Evolutionary conservation across 1,140 invertebrate species (phyloP), one percentile per base, ranked within the genome.

Genomic region (Nautilus pompilius): DNA sequence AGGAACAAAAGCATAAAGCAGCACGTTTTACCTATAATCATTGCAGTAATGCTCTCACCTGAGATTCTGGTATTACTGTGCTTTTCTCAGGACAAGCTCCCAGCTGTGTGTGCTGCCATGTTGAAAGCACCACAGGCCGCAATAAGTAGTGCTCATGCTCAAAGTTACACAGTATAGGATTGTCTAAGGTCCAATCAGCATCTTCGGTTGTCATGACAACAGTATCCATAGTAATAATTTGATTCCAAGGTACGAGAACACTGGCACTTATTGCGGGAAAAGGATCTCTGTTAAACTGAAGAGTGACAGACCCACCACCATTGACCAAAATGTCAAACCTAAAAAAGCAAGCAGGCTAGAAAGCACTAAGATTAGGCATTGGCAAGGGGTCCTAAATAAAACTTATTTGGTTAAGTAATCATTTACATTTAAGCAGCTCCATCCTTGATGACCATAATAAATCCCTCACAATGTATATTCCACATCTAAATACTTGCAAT

Each of bases 301-400:
- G 83, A 0, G 92, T 96, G 0, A 98, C 93, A 0, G 95, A 93
- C 0, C 95, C 95, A 6, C 96, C 96, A 6, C 96, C 96, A 82
- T 99, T 98, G 17, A 98, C 95, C 73, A 98, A 87, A 5, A 99
- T 87, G 83, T 98, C 96, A 84, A 98, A 98, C 90, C 94, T 98
- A 80, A 69, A 80, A 73, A 54, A 36, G 10, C 26, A 30, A 1
- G 13, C 15, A 26, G 45, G n/a, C n/a, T n/a, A n/a, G n/a, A n/a
- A n/a, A n/a, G n/a, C n/a, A n/a, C n/a, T n/a, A n/a, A n/a, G n/a
- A n/a, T n/a, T n/a, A n/a, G n/a, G n/a, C n/a, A n/a, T n/a, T n/a
- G n/a, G n/a, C n/a, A n/a, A n/a, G n/a, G n/a, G n/a, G n/a, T n/a
- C n/a, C n/a, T n/a, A n/a, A n/a, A n/a, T n/a, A n/a, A n/a, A n/a